Conservation (phyloP, 2,888 invertebrate genomes). For the Trissoscelio sp. region DNA sequence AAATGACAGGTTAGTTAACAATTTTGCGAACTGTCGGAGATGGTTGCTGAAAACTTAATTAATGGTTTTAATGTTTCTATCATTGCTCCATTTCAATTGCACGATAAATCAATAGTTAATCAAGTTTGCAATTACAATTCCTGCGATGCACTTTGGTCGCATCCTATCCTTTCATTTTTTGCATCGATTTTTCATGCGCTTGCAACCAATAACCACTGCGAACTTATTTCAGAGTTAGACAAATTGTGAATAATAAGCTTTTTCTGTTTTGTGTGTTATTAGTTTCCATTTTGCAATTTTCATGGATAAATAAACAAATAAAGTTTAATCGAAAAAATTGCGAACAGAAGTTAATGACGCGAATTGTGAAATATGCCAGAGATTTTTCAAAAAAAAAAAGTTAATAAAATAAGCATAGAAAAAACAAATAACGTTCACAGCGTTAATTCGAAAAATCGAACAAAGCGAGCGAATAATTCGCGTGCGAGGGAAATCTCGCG, state of each 20-base stretch:
- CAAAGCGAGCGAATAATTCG: not conserved
- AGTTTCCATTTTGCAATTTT: constrained; percentile 13
- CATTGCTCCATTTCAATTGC: not conserved
- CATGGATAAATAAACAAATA: not conserved
- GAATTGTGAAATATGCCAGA: constrained; percentile 13
- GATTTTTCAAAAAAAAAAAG: constrained; percentile 16
- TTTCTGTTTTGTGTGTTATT: not conserved
- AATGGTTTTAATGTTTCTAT: constrained; percentile 22
- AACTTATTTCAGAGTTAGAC: constrained; percentile 2
- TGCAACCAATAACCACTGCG: constrained; percentile 3
- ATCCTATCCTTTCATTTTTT: constrained; percentile 3
- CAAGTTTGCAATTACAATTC: constrained; percentile 35
- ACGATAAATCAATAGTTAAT: constrained; percentile 36
- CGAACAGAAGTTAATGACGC: not conserved
- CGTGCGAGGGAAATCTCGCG: constrained; percentile 19
- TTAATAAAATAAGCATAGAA: too few relatives aligned
- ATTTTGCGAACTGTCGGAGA: constrained; percentile 6
- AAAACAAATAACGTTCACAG: not conserved
- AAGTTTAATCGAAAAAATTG: not conserved
- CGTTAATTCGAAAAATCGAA: constrained; percentile 29
- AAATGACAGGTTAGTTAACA: constrained; percentile 2
- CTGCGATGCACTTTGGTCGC: not conserved
- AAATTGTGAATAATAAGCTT: not conserved
- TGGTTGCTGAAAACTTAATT: constrained; percentile 33
- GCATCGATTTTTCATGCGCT: constrained; percentile 19